Percentiles rank a stretch among this genome's conserved stretches.
These are phyloP conservation scores for Mustela nigripes DNA, from an alignment of 2,113 vertebrate genomes.

Conservation along the genomic window DNA sequence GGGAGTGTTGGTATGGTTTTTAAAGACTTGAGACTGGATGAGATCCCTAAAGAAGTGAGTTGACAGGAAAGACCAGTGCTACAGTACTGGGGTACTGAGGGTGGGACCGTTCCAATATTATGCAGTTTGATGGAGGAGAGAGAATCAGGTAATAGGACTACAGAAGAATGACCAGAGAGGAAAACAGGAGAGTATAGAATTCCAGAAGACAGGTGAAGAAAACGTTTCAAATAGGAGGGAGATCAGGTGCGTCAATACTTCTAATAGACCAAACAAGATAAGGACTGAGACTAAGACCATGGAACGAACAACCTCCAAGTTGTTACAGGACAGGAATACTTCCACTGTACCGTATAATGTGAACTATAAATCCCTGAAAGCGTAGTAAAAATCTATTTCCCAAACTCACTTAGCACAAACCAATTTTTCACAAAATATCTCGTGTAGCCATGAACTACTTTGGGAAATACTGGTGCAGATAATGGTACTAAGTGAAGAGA, in stretches of 20 bases:
- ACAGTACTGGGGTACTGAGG: not conserved
- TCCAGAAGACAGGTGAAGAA: not conserved
- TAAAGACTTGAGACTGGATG: not conserved
- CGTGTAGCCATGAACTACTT: not conserved
- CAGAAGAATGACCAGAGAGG: not conserved
- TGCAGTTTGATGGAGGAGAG: not conserved
- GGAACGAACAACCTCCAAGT: not conserved
- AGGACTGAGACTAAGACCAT: not conserved
- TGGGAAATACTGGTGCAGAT: not conserved
- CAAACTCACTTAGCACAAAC: not conserved
- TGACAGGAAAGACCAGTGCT: not conserved
- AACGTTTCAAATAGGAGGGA: not conserved
- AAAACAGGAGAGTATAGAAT: not conserved
- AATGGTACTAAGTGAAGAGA: not conserved
- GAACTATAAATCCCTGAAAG: not conserved
- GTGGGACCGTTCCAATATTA: accelerated
- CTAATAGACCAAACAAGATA: not conserved
- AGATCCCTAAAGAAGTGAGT: not conserved
- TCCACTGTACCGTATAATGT: too few species aligned
- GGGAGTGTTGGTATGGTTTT: not conserved
- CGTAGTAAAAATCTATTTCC: not conserved
- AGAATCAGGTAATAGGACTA: not conserved
- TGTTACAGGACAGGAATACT: not conserved
- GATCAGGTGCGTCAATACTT: not conserved
- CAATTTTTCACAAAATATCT: not conserved